Base-by-base conservation (phyloP, 2,113 vertebrate genomes). In the Lasiurus cinereus region DNA sequence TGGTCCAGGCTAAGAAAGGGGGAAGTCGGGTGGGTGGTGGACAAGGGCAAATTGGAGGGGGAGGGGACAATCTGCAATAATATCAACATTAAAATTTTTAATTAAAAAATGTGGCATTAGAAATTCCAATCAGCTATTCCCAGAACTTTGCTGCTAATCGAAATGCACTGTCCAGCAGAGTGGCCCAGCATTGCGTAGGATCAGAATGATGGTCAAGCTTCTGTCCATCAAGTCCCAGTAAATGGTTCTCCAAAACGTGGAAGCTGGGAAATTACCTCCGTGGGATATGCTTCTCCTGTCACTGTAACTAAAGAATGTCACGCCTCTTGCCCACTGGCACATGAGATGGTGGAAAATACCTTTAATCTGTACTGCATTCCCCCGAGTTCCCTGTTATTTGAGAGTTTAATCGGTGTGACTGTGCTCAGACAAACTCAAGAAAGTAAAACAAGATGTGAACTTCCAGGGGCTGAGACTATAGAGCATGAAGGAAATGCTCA, bases 401-500 rank as follows among this genome's bases (percentile, higher is more conserved):
- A 94, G 82, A 74, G 50, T 14, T 93, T 84, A 78, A 64, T 93
- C 54, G 59, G 24, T 92, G 22, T 74, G 22, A 83, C 19, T 48
- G 46, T 70, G n/a, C 31, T 80, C 66, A 83, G 46, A 80, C 79
- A 93, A 94, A 92, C 33, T 64, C 74, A 82, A 72, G 50, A 79
- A 80, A 87, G 77, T 85, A 78, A 82, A 91, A 52, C 18, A 84
- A 96, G 82, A 80, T 80, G 70, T 92, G 46, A 94, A 67, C 2
- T 22, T 15, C 66, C 92, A 27, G 31, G 8, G 52, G n/a, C 46
- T 76, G 31, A 92, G 86, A 94, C 94, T 90, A 87, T 31, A 89
- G 21, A 88, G 12, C 46, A 79, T 64, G 36, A 86, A 88, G 56
- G 46, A 94, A 94, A 82, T 94, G 96, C 88, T 96, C 69, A 93